Evolutionary conservation across 2,113 vertebrate species (phyloP).

Genomic region (Trochalopteron elliotii): DNA sequence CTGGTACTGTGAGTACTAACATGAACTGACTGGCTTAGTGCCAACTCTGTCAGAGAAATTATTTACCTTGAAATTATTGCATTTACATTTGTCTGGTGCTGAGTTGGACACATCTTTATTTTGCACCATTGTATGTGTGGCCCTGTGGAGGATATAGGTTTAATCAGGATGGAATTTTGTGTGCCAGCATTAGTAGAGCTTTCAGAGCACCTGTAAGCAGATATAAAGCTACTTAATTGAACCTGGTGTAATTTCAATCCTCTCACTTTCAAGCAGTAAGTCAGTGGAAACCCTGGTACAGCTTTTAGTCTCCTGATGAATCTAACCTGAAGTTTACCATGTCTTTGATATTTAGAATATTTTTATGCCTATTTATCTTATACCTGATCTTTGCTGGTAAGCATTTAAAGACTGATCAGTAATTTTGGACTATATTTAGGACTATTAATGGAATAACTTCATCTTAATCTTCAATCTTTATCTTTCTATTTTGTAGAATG

Average conservation of each 20-base stretch:
- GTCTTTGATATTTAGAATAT: background rate
- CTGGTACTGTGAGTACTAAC: background rate
- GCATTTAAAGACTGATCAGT: background rate
- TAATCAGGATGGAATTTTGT: slow-evolving; percentile 13
- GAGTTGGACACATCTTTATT: background rate
- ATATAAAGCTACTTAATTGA: slow-evolving; percentile 42
- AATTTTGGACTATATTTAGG: background rate
- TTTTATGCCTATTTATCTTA: background rate
- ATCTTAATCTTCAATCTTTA: background rate
- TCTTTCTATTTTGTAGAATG: background rate
- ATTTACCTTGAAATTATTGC: background rate
- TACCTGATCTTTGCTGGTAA: background rate
- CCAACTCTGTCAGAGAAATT: background rate
- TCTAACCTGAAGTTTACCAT: background rate
- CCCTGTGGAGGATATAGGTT: background rate
- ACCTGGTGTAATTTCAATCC: background rate
- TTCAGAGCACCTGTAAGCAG: slow-evolving; percentile 13
- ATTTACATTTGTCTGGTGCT: background rate
- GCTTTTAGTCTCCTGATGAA: background rate
- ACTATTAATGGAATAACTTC: background rate
- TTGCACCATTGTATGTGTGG: background rate
- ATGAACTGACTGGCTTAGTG: background rate
- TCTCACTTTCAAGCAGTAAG: background rate
- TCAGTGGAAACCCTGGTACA: background rate
- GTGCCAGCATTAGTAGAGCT: slow-evolving; percentile 18